Conservation (phyloP, 2,113 vertebrate species). For the Ciconia maguari region DNA sequence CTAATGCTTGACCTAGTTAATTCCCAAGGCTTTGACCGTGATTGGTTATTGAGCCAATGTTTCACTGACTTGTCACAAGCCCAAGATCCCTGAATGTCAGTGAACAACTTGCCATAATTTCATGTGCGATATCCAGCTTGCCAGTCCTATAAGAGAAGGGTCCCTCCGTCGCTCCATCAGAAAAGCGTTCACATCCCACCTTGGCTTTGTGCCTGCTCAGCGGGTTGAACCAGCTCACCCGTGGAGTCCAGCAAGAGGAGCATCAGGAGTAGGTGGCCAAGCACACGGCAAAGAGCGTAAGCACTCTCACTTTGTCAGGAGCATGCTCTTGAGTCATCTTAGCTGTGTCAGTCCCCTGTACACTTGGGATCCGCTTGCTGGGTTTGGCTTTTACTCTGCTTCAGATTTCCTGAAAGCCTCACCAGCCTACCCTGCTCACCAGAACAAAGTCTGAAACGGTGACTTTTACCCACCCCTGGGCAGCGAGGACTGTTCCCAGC, state of each 20-base stretch:
- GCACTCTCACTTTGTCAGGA: not conserved
- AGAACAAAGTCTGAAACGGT: not conserved
- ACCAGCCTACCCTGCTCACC: not conserved
- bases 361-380: not conserved
- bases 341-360: not conserved
- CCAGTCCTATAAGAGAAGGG: not conserved
- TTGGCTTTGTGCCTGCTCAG: not conserved
- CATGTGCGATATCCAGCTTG: not conserved
- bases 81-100: not conserved
- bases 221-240: not conserved
- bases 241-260: not conserved
- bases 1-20: not conserved
- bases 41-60: not conserved
- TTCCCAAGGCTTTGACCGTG: not conserved
- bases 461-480: not conserved
- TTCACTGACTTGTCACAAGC: not conserved
- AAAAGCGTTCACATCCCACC: not conserved
- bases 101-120: not conserved
- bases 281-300: not conserved
- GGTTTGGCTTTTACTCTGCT: not conserved
- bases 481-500: not conserved
- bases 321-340: not conserved
- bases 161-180: not conserved
- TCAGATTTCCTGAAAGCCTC: not conserved
- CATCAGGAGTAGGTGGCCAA: not conserved